Conservation (phyloP, 2,113 vertebrate species). For the Pedionomus torquatus region DNA sequence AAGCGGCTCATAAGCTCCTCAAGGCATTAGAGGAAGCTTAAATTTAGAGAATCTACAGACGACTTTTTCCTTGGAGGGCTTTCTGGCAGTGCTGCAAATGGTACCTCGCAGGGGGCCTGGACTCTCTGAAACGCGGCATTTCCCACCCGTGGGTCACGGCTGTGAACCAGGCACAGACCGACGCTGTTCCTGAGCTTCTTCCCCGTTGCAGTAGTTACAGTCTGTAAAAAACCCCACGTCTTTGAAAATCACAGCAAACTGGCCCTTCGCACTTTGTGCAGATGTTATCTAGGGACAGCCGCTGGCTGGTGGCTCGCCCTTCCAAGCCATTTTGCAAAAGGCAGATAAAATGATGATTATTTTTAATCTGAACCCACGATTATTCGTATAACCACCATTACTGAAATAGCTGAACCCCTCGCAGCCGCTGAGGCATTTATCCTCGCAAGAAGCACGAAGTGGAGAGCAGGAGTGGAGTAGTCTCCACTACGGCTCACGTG, state of each 20-base stretch:
- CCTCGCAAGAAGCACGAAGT: background rate
- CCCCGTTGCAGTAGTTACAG: background rate
- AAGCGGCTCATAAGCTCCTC: slow-evolving; percentile 18
- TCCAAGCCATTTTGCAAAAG: background rate
- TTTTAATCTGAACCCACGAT: background rate
- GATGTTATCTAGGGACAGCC: background rate
- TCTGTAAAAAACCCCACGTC: background rate
- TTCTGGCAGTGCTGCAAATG: background rate
- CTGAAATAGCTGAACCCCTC: background rate
- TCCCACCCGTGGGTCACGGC: rapidly evolving
- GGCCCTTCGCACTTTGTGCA: background rate
- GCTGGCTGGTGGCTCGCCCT: background rate
- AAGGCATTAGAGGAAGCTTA: background rate
- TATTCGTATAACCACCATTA: background rate
- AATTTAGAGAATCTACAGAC: background rate
- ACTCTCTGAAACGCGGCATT: background rate
- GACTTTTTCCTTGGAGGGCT: background rate
- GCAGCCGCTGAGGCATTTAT: background rate
- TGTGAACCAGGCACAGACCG: background rate
- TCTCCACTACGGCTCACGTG: background rate
- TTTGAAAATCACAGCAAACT: background rate
- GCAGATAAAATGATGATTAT: background rate
- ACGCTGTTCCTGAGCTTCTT: background rate
- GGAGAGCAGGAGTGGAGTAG: rapidly evolving
- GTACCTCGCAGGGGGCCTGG: background rate